Conservation (phyloP, 2,797 vertebrate genomes). For the Muscicapa striata region DNA sequence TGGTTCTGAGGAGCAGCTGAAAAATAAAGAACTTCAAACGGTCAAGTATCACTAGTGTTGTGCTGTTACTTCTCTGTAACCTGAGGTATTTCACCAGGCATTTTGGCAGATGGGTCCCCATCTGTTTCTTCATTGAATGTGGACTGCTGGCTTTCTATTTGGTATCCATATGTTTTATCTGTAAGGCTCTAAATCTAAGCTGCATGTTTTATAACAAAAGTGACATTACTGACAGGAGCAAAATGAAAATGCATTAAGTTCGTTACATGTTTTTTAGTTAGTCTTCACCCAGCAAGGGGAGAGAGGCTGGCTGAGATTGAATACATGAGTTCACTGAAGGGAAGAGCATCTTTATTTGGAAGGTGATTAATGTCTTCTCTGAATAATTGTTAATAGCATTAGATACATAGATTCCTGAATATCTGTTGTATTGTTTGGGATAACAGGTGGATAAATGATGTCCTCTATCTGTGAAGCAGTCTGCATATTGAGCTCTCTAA, state of each 20-base stretch:
- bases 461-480: background rate
- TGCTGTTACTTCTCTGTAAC: conserved; percentile 49
- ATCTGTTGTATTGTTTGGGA: background rate
- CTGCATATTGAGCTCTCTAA: background rate
- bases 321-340: background rate
- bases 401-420: background rate
- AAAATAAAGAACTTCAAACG: background rate
- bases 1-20: background rate
- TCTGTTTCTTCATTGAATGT: conserved; percentile 10
- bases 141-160: conserved; percentile 48
- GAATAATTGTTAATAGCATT: background rate
- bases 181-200: conserved; percentile 47
- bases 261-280: background rate
- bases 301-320: background rate
- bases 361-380: background rate
- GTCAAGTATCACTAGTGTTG: conserved; percentile 19
- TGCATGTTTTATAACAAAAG: conserved; percentile 46
- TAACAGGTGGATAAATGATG: background rate
- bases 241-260: conserved; percentile 42
- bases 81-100: conserved; percentile 47
- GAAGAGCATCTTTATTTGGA: background rate
- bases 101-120: conserved; percentile 65
- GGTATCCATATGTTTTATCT: conserved; percentile 61
- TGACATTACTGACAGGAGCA: conserved; percentile 59
- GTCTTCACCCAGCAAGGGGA: background rate